Evolutionary conservation across 2,113 vertebrate genomes (phyloP), one percentile per base, ranked within the genome.

Genomic region (Hucho hucho): DNA sequence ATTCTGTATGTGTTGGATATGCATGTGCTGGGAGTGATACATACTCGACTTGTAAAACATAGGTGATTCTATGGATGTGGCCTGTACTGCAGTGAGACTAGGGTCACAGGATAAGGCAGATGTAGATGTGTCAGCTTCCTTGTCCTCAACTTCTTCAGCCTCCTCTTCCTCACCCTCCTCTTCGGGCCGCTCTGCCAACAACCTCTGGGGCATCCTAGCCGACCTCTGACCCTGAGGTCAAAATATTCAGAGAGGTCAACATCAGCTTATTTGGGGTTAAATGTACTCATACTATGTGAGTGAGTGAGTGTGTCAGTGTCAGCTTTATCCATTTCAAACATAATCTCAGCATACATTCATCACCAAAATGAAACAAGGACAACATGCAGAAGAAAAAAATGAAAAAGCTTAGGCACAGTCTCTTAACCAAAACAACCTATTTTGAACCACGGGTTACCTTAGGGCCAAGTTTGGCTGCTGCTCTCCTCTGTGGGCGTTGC

Each of bases 41-140:
- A 93, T 99, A 99, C 98, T 96, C 95, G 86, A 74, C 83, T 96
- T 96, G 94, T 90, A 91, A 88, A 96, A 94, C 89, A 94, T 87
- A 92, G 97, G 83, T 83, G 96, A 87, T 86, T 95, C 88, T 89
- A 91, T 91, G 85, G 95, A 89, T 88, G 95, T 85, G 85, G 94
- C 90, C 92, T 94, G 93, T 91, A 92, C 94, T 83, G 96, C 95
- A 89, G 95, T 96, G 93, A 95, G 95, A 93, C 95, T 95, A 92
- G 96, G 95, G 90, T 96, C 95, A 65, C 93, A 95, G 74, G 93
- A 93, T 93, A 92, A 89, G 75, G 94, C 56, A 70, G 84, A 92
- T 0, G 94, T 91, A 70, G 84, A 92, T 0, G 94, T 91, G 0
- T 94, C 91, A 74, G 88, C 81, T 6, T 81, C 49, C 72, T 85